phyloP scores from a whole-genome alignment of 2,888 invertebrate species.

The Agriopis marginaria region DNA sequence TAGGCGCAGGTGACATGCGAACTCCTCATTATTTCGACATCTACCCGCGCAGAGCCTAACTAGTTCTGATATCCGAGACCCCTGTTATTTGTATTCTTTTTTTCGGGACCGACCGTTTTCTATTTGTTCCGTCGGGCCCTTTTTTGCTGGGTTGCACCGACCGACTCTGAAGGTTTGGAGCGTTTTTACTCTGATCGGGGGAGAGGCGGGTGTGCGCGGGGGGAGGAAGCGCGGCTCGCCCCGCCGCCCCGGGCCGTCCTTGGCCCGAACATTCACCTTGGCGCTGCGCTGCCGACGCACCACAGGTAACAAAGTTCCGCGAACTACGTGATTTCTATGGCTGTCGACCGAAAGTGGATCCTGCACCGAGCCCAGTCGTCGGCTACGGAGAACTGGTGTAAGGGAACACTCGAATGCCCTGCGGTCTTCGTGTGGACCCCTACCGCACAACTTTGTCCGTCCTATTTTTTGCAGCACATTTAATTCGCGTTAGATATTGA shows the following conservation, averaged over 20 bases:
- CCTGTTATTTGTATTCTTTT: slow-evolving; percentile 75
- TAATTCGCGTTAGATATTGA: slow-evolving; percentile 54
- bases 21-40: slow-evolving; percentile 71
- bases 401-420: slow-evolving; percentile 35
- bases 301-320: slow-evolving; percentile 86
- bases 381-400: slow-evolving; percentile 38
- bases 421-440: slow-evolving; percentile 40
- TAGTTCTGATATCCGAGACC: slow-evolving; percentile 79
- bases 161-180: slow-evolving; percentile 77
- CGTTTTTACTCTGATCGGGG: slow-evolving; percentile 75
- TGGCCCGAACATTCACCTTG: slow-evolving; percentile 86
- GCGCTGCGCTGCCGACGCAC: slow-evolving; percentile 80
- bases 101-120: slow-evolving; percentile 74
- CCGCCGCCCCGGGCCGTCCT: slow-evolving; percentile 81
- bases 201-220: slow-evolving; percentile 52
- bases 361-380: slow-evolving; percentile 56
- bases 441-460: slow-evolving; percentile 50
- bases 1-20: slow-evolving; percentile 82
- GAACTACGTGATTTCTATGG: slow-evolving; percentile 85
- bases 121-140: slow-evolving; percentile 84
- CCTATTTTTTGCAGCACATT: slow-evolving; percentile 62
- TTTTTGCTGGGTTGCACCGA: slow-evolving; percentile 81
- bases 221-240: slow-evolving; percentile 65
- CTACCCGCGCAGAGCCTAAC: slow-evolving; percentile 62
- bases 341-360: slow-evolving; percentile 81